A percentile compares a stretch with the other conserved stretches of the same genome.
phyloP scores from a whole-genome alignment of 2,113 vertebrate species.

The Ceyx margarethae region DNA sequence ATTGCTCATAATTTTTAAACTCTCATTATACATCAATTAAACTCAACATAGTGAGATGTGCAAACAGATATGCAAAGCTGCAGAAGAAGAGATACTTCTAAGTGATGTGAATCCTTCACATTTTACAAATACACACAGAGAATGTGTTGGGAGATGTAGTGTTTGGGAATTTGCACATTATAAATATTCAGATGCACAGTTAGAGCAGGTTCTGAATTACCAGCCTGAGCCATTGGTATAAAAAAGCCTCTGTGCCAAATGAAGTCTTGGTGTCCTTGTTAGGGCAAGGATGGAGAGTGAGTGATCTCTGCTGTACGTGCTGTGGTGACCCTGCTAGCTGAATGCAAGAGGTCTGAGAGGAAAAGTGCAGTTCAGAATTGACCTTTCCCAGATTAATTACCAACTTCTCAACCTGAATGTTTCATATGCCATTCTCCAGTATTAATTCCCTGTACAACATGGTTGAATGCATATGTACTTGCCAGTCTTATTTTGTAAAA shows the following conservation, averaged over 20 bases:
- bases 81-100: background rate
- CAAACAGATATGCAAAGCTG: background rate
- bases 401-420: slow-evolving; percentile 43
- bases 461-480: slow-evolving; percentile 64
- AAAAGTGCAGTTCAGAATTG: background rate
- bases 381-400: slow-evolving; percentile 61
- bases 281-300: background rate
- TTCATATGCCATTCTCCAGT: slow-evolving; percentile 35
- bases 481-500: slow-evolving; percentile 62
- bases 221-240: background rate
- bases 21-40: background rate
- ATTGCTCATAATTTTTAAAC: background rate
- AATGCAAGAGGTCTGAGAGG: background rate
- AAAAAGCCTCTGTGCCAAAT: background rate
- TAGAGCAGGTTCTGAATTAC: background rate
- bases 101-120: background rate
- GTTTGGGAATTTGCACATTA: background rate
- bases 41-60: background rate
- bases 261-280: background rate
- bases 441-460: slow-evolving; percentile 63
- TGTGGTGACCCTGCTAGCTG: background rate
- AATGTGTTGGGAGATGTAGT: background rate
- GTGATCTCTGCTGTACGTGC: background rate
- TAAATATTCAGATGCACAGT: background rate
- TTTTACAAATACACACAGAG: background rate